Conservation (phyloP, 2,797 vertebrate genomes). For the Hephaestus fuliginosus region DNA sequence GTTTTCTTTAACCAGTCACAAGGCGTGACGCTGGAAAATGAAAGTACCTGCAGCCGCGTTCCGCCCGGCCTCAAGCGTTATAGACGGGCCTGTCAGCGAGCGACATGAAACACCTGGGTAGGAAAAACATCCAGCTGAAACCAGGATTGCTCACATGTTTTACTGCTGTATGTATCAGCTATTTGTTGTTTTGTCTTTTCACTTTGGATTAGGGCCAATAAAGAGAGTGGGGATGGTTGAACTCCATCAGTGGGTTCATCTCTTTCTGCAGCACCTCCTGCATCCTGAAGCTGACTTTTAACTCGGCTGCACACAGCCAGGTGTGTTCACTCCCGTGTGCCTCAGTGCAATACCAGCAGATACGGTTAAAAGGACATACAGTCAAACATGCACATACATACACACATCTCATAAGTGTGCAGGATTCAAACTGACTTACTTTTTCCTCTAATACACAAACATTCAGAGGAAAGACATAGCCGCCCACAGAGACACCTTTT, state of each 20-base stretch:
- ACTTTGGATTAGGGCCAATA: conserved; percentile 55
- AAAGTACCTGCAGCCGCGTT: conserved; percentile 81
- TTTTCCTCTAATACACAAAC: conserved; percentile 35
- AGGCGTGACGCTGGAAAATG: conserved; percentile 76
- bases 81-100: conserved; percentile 62
- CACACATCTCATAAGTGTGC: conserved; percentile 30
- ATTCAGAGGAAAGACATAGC: conserved; percentile 35
- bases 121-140: conserved; percentile 56
- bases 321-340: conserved; percentile 15
- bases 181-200: conserved; percentile 70
- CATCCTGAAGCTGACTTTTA: conserved; percentile 40
- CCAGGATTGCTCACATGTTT: conserved; percentile 46
- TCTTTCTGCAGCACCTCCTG: conserved; percentile 49
- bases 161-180: conserved; percentile 58
- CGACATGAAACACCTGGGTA: conserved; percentile 71
- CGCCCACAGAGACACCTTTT: conserved; percentile 64
- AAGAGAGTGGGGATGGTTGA: conserved; percentile 52
- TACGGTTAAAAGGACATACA: conserved; percentile 37
- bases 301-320: conserved; percentile 28
- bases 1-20: conserved; percentile 75
- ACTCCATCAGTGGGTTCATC: conserved; percentile 49
- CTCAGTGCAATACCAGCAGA: conserved; percentile 32
- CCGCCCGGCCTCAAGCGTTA: conserved; percentile 68
- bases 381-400: conserved; percentile 22
- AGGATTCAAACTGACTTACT: conserved; percentile 41